A percentile compares a stretch with the other conserved stretches of the same genome.
phyloP scores from a whole-genome alignment of 2,888 invertebrate species.

The Morpho helenor region DNA sequence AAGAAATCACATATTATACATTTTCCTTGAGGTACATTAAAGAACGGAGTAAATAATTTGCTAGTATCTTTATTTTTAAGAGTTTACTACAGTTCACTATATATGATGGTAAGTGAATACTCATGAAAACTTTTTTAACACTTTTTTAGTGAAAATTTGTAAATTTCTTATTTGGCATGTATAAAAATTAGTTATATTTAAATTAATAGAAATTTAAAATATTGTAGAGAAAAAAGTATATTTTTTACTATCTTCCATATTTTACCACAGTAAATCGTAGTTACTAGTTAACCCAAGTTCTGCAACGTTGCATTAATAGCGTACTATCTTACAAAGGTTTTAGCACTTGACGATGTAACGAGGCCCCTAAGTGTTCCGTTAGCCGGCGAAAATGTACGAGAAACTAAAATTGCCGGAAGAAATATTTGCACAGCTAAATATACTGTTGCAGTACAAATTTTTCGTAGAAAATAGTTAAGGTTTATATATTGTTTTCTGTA shows the following conservation, averaged over 20 bases:
- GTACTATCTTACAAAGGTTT: constrained; percentile 24
- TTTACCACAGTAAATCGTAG: constrained; percentile 14
- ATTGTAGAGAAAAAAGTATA: not conserved
- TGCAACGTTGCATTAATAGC: constrained; percentile 17
- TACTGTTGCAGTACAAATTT: constrained; percentile 14
- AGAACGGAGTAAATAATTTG: too few relatives aligned
- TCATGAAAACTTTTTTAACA: too few relatives aligned
- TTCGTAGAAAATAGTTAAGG: not conserved
- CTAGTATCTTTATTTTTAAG: too few relatives aligned
- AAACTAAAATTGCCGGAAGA: constrained; percentile 24
- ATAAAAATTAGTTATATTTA: too few relatives aligned
- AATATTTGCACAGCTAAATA: constrained; percentile 21
- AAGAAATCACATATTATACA: too few relatives aligned
- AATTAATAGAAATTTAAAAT: too few relatives aligned
- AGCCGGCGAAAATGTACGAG: constrained; percentile 22
- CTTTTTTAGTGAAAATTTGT: too few relatives aligned
- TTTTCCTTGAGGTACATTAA: too few relatives aligned
- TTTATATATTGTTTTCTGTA: constrained; percentile 1
- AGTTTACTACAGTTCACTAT: too few relatives aligned
- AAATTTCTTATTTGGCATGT: too few relatives aligned
- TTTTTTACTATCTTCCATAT: not conserved
- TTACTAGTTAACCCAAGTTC: constrained; percentile 10
- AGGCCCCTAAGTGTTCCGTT: constrained; percentile 28
- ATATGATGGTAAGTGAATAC: too few relatives aligned
- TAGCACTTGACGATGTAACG: constrained; percentile 27